phyloP scores from a whole-genome alignment of 2,888 invertebrate genomes.

The Scaptomyza polygonia region DNA sequence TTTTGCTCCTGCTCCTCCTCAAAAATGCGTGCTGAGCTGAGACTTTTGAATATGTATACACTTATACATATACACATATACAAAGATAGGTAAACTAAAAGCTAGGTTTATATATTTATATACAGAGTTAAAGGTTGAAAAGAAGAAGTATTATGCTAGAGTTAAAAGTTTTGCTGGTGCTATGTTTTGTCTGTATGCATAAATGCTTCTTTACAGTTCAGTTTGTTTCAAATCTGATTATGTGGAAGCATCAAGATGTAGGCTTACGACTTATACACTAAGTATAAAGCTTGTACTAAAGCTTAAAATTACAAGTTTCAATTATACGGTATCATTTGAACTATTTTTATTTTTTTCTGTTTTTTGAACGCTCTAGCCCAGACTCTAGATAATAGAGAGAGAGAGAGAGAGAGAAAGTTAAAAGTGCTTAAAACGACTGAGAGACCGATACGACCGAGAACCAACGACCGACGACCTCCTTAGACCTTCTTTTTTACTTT shows the following conservation, averaged over 20 bases:
- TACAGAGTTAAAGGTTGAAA: conserved; percentile 48
- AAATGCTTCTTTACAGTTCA: conserved; percentile 49
- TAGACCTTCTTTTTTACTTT: conserved; percentile 67
- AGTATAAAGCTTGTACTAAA: conserved; percentile 28
- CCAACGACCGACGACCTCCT: conserved; percentile 74
- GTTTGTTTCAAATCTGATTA: conserved; percentile 32
- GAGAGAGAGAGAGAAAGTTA: background rate
- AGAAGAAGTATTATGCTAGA: conserved; percentile 32
- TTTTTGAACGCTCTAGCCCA: conserved; percentile 67
- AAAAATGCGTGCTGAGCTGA: conserved; percentile 49
- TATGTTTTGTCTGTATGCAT: conserved; percentile 30
- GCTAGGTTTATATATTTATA: conserved; percentile 46
- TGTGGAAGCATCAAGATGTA: conserved; percentile 33
- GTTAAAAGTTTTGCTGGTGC: conserved; percentile 38
- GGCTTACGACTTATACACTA: conserved; percentile 57
- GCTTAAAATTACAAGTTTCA: conserved; percentile 35
- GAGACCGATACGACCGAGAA: conserved; percentile 68
- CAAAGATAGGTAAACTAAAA: conserved; percentile 36
- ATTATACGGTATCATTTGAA: background rate
- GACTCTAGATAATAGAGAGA: conserved; percentile 19
- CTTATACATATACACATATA: conserved; percentile 34
- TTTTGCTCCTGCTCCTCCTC: conserved; percentile 50
- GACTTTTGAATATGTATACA: conserved; percentile 26
- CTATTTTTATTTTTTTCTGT: background rate
- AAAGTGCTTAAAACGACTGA: conserved; percentile 39